phyloP scores from a whole-genome alignment of 2,113 vertebrate species.

The Proteles cristata region DNA sequence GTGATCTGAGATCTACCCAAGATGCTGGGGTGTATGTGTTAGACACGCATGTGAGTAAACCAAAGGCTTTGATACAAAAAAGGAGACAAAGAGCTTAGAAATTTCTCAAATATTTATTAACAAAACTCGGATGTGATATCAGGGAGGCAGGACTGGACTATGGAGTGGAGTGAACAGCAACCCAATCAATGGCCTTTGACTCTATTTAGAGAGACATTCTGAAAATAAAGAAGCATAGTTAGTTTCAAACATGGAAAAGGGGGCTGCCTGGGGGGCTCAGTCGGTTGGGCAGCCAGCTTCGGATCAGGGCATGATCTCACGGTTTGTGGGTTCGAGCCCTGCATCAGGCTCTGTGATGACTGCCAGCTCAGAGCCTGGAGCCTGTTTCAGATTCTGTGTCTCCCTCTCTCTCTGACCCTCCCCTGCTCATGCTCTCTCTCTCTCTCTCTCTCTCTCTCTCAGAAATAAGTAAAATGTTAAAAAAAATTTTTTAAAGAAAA shows the following conservation, averaged over 20 bases:
- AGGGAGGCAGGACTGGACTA: not conserved
- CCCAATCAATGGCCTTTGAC: not conserved
- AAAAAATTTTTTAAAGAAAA: no score
- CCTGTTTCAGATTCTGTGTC: no score
- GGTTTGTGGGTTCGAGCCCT: no score
- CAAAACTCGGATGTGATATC: not conserved
- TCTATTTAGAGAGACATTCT: not conserved
- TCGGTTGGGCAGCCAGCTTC: no score
- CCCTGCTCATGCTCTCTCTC: no score
- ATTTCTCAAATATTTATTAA: not conserved
- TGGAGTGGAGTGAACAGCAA: rapidly evolving
- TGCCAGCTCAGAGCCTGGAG: no score
- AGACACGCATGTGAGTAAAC: not conserved
- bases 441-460: no score
- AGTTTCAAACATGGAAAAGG: not conserved
- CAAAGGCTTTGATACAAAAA: not conserved
- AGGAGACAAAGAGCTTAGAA: not conserved
- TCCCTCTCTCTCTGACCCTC: no score
- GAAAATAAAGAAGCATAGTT: not conserved
- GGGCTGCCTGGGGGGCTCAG: not conserved
- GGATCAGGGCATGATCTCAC: no score
- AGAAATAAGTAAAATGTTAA: no score
- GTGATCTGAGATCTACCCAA: not conserved
- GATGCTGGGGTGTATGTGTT: not conserved
- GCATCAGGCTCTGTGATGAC: no score